Evolutionary conservation across 2,888 invertebrate genomes (phyloP), one percentile per base, ranked within the genome.

Genomic region (Stenichneumon culpator): DNA sequence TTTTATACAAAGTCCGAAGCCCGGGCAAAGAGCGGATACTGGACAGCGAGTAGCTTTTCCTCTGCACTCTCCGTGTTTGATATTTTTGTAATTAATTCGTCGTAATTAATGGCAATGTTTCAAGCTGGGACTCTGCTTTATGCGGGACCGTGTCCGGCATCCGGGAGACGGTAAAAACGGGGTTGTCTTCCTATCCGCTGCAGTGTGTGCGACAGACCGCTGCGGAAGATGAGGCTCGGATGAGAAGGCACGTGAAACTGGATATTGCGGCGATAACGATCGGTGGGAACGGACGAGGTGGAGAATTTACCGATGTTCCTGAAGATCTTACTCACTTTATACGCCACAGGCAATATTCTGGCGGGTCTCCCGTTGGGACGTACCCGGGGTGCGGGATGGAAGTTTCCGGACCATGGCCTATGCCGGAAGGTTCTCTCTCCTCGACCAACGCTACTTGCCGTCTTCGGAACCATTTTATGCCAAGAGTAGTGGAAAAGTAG

Each of bases 331-430:
- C 25, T 60, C 28, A 60, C 73, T 57, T 28, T 25, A 0, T 57
- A 11, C 22, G 4, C 60, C 1, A 9, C 28, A 5, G 36, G 60
- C 50, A 47, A 32, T 63, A 2, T 25, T 36, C 50, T 25, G 39
- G n/a, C 44, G 63, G 50, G 39, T 65, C 69, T 75, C 63, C 44
- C 63, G 69, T 67, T 67, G 47, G 70, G 69, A 47, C 52, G 52
- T 32, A 63, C 54, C 75, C 77, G 28, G 63, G 73, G 47, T 22
- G 52, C 22, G 36, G 28, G 54, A 32, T 28, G 70, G 44, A 63
- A 82, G 78, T 79, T 67, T n/a, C 81, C 74, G 81, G 74, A 79
- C 74, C 84, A 79, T 74, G 54, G 63, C 69, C 28, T 79, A 70
- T 44, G 54, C 47, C 54, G 44, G n/a, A n/a, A n/a, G n/a, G n/a